phyloP scores from a whole-genome alignment of 2,797 vertebrate genomes.

The Psittacula echo region DNA sequence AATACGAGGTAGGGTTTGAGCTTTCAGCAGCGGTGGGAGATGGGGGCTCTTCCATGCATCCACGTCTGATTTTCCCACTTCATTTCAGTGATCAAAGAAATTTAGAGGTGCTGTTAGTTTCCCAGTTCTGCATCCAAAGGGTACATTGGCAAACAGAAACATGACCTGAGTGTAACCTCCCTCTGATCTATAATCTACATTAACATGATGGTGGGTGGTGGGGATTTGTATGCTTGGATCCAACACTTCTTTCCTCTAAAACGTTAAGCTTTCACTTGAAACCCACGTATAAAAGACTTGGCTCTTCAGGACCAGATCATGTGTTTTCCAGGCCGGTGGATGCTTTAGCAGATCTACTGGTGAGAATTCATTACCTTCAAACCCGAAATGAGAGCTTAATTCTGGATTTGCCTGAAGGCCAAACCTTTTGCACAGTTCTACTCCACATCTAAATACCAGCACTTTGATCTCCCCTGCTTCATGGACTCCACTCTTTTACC shows the following conservation, averaged over 20 bases:
- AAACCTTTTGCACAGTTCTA: conserved; percentile 4
- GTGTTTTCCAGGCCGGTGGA: background rate
- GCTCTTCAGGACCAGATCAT: conserved; percentile 6
- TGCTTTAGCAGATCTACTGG: background rate
- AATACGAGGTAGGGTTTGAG: background rate
- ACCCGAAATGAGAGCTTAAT: conserved; percentile 1
- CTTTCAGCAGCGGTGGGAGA: background rate
- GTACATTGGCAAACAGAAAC: background rate
- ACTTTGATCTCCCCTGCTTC: conserved; percentile 38
- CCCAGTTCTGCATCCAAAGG: background rate
- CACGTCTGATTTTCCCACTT: background rate
- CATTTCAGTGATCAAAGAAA: background rate
- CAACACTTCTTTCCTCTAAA: background rate
- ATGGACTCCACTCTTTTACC: background rate
- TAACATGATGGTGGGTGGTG: background rate
- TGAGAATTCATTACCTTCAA: conserved; percentile 44
- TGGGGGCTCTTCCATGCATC: background rate
- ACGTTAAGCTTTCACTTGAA: conserved; percentile 30
- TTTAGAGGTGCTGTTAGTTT: background rate
- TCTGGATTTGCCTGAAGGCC: conserved; percentile 31
- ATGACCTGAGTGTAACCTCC: background rate
- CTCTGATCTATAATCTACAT: background rate
- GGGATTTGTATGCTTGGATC: background rate
- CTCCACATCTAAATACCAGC: background rate
- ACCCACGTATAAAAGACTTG: background rate